Conservation (phyloP, 1,140 invertebrate genomes). For the Drosophila sp. region DNA sequence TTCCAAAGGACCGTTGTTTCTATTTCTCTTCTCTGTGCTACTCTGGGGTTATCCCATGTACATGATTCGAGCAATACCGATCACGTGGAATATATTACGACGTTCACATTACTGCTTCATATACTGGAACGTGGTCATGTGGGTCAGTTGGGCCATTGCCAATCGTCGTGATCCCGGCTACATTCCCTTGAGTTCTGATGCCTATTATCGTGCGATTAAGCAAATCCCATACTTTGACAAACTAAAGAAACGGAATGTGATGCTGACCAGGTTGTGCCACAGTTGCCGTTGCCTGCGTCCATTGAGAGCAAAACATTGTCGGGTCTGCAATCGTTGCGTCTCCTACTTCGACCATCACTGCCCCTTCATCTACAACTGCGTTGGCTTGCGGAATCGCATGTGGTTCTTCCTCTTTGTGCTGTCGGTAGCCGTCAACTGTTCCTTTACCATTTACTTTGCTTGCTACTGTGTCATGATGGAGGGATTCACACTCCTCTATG, state of each 20-base stretch:
- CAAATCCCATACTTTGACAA: slow-evolving; percentile 95
- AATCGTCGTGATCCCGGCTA: slow-evolving; percentile 95
- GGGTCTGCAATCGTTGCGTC: slow-evolving; percentile 96
- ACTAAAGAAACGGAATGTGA: slow-evolving; percentile 94
- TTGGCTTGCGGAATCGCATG: slow-evolving; percentile 93
- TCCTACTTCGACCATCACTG: slow-evolving; percentile 97
- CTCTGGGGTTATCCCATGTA: slow-evolving; percentile 98
- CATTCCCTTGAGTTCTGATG: slow-evolving; percentile 93
- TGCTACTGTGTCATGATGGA: slow-evolving; percentile 94
- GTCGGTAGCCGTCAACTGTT: slow-evolving; percentile 93
- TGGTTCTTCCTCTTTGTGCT: slow-evolving; percentile 96
- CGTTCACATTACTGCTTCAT: slow-evolving; percentile 95
- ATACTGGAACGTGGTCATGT: slow-evolving; percentile 95
- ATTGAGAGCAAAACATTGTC: slow-evolving; percentile 95
- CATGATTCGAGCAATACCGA: slow-evolving; percentile 92
- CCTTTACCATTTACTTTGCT: slow-evolving; percentile 94
- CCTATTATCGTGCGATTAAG: slow-evolving; percentile 94
- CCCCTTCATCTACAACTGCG: slow-evolving; percentile 97
- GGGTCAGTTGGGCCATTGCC: slow-evolving; percentile 95
- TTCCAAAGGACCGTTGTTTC: slow-evolving; percentile 93
- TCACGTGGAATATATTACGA: slow-evolving; percentile 95
- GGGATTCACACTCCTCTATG: slow-evolving; percentile 92
- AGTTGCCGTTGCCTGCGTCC: slow-evolving; percentile 95
- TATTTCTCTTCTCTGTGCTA: slow-evolving; percentile 93
- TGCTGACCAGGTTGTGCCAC: slow-evolving; percentile 94